These are phyloP conservation scores for Lasioglossum albipes DNA, from an alignment of 1,140 invertebrate species.

Conservation along the genomic window DNA sequence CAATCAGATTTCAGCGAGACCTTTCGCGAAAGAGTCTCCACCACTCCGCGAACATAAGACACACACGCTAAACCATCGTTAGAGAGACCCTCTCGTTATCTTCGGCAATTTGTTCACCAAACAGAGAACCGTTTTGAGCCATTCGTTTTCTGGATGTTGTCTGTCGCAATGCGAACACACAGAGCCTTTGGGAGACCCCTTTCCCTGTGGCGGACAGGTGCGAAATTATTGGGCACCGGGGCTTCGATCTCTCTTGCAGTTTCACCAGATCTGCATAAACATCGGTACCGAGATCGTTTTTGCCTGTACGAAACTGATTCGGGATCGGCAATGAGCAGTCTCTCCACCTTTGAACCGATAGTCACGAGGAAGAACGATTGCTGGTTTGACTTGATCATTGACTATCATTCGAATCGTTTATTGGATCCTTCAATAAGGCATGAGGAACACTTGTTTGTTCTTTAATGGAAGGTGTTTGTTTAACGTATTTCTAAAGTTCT, in stretches of 20 bases:
- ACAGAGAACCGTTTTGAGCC: neutral
- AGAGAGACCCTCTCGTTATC: conserved; percentile 10
- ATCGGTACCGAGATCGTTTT: neutral
- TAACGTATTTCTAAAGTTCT: no score
- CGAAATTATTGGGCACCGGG: neutral
- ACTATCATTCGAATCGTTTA: no score
- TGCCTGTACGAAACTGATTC: neutral
- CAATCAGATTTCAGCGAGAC: conserved; percentile 43
- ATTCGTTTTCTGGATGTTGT: neutral
- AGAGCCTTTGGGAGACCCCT: neutral
- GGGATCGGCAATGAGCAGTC: no score
- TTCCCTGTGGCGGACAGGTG: neutral
- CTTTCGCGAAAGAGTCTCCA: conserved; percentile 6
- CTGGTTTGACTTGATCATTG: no score
- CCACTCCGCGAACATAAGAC: neutral
- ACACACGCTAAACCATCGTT: neutral
- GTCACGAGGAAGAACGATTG: no score
- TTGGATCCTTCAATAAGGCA: no score
- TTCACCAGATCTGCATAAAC: neutral
- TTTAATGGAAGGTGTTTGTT: no score
- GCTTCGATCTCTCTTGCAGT: neutral
- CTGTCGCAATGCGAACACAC: no score
- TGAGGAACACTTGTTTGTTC: no score
- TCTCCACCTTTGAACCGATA: no score
- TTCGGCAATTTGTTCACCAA: conserved; percentile 25